A percentile compares a stretch with the other conserved stretches of the same genome.
Conservation (phyloP, 2,888 invertebrate genomes). For the Leptopterna dolabrata region DNA sequence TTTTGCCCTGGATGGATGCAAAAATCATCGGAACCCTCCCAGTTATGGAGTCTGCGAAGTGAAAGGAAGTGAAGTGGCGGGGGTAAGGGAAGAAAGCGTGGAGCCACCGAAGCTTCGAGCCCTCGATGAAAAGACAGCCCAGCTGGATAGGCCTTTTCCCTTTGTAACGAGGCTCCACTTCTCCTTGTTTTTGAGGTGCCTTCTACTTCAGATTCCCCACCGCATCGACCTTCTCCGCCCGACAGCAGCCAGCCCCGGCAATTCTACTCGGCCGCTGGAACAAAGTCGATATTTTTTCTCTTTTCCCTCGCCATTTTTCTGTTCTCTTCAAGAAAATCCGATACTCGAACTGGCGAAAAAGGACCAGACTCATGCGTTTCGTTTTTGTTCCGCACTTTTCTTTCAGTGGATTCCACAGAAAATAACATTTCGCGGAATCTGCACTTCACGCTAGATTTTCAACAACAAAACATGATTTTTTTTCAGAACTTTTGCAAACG, state of each 20-base stretch:
- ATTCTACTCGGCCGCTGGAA: neutral
- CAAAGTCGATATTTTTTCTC: no score
- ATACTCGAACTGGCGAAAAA: neutral
- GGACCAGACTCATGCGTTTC: neutral
- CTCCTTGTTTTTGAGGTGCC: neutral
- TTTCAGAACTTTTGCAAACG: no score
- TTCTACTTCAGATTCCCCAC: neutral
- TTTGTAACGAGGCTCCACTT: slow-evolving; percentile 1
- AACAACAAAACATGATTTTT: no score
- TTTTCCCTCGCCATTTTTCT: neutral
- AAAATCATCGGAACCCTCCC: neutral
- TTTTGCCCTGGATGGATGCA: neutral
- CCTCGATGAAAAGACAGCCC: neutral
- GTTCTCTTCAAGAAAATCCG: neutral
- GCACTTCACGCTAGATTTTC: no score
- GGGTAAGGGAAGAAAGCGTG: neutral
- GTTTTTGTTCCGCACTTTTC: neutral
- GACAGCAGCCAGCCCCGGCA: neutral
- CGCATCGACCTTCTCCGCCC: no score
- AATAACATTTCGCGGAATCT: no score
- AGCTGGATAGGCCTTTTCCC: neutral
- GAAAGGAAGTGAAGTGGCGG: neutral
- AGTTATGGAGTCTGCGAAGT: neutral
- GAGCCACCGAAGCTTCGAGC: neutral
- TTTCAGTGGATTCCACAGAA: no score